These are phyloP conservation scores for Ridgeia piscesae DNA, from an alignment of 1,140 invertebrate genomes.

Conservation along the genomic window DNA sequence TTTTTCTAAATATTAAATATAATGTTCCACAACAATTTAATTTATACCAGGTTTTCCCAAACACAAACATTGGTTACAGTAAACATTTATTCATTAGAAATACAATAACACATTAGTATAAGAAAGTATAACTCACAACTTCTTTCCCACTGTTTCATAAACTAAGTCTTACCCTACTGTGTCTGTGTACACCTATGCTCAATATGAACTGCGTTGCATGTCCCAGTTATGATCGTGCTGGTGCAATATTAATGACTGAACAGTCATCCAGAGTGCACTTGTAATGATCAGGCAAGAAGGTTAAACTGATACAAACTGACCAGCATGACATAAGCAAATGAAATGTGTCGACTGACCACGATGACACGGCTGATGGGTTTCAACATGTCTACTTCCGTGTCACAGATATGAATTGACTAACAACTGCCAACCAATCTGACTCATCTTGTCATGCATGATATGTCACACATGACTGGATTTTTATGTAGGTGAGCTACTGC, in stretches of 20 bases:
- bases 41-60: too few species aligned
- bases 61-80: too few species aligned
- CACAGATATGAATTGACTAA: neutral
- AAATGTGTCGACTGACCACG: neutral
- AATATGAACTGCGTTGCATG: neutral
- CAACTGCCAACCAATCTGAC: neutral
- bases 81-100: too few species aligned
- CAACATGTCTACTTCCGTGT: neutral
- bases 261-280: neutral
- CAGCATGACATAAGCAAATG: neutral
- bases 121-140: neutral
- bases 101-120: neutral
- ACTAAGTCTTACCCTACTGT: neutral
- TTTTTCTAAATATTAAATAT: too few species aligned
- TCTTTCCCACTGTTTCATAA: neutral
- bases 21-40: too few species aligned
- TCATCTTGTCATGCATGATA: neutral
- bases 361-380: neutral
- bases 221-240: neutral
- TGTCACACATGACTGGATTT: neutral
- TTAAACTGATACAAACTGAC: neutral
- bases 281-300: neutral
- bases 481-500: neutral
- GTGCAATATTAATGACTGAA: neutral
- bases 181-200: neutral